Percentiles rank a stretch among this genome's conserved stretches.
phyloP scores from a whole-genome alignment of 1,140 invertebrate species.

The Matsumurasca onukii region DNA sequence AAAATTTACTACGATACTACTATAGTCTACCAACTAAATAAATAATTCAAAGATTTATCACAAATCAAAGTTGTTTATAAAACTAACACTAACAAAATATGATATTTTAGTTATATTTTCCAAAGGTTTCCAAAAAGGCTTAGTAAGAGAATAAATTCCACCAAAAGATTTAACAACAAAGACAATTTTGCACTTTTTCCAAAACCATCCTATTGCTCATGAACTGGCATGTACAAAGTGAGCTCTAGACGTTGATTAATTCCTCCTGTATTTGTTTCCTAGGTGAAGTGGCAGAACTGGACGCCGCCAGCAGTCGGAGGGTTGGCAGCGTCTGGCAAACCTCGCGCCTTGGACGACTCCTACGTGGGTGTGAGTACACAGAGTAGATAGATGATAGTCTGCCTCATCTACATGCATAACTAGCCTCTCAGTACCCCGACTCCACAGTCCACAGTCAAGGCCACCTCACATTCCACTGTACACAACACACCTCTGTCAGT shows the following conservation, averaged over 20 bases:
- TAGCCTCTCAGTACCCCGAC: neutral
- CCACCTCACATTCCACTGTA: neutral
- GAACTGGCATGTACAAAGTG: neutral
- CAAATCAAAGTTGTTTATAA: neutral
- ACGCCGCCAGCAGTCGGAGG: constrained; percentile 55
- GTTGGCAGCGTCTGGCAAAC: constrained; percentile 43
- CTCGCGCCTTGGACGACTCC: constrained; percentile 62
- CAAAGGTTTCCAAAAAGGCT: too few relatives aligned
- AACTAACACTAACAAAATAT: neutral
- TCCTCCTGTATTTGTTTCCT: constrained; percentile 18
- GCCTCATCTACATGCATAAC: neutral
- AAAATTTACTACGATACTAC: too few relatives aligned
- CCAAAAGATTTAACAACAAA: neutral
- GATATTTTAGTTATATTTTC: too few relatives aligned
- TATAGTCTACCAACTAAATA: too few relatives aligned
- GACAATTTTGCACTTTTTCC: neutral
- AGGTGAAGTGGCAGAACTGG: constrained; percentile 54
- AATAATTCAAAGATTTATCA: too few relatives aligned
- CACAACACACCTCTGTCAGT: neutral
- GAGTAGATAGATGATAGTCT: neutral
- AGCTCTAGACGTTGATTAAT: neutral
- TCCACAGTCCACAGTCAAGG: neutral
- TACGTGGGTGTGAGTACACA: constrained; percentile 61
- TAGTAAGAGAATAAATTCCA: too few relatives aligned
- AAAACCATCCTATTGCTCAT: neutral